Evolutionary conservation across 2,888 invertebrate genomes (phyloP).

Genomic region (Ochlodes sylvanus): DNA sequence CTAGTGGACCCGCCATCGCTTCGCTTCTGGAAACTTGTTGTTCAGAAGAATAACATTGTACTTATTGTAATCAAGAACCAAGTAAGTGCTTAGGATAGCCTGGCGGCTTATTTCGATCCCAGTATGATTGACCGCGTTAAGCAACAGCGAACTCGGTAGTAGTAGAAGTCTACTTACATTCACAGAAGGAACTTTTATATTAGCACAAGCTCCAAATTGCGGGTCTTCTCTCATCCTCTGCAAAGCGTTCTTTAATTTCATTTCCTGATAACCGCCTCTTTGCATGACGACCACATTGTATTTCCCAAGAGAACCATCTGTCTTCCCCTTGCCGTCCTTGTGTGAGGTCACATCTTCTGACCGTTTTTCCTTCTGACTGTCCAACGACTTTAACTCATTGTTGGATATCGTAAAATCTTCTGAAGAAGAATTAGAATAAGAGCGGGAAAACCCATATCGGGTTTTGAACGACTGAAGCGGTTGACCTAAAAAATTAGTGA

Average conservation of each 20-base stretch:
- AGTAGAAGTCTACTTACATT: slow-evolving; percentile 38
- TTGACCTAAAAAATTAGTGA: not conserved
- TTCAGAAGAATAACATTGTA: no score
- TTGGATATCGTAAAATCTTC: not conserved
- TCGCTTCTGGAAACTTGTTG: no score
- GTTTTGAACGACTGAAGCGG: not conserved
- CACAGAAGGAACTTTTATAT: slow-evolving; percentile 38
- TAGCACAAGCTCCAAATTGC: slow-evolving; percentile 41
- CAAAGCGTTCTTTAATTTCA: slow-evolving; percentile 10
- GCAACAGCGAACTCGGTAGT: no score
- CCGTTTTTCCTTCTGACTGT: not conserved
- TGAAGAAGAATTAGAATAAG: not conserved
- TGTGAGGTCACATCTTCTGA: not conserved
- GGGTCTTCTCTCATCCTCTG: slow-evolving; percentile 23
- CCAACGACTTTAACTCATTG: not conserved
- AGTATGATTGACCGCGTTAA: no score
- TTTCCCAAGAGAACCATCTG: not conserved
- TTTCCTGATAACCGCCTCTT: slow-evolving; percentile 13
- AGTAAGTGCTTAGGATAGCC: no score
- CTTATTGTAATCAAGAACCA: no score
- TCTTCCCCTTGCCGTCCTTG: not conserved
- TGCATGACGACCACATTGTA: slow-evolving; percentile 23
- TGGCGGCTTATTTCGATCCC: no score
- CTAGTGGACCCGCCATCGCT: no score
- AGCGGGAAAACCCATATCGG: not conserved